A percentile compares a stretch with the other conserved stretches of the same genome.
Evolutionary conservation across 2,888 invertebrate species (phyloP).

Genomic region (Gerosis bhagava): DNA sequence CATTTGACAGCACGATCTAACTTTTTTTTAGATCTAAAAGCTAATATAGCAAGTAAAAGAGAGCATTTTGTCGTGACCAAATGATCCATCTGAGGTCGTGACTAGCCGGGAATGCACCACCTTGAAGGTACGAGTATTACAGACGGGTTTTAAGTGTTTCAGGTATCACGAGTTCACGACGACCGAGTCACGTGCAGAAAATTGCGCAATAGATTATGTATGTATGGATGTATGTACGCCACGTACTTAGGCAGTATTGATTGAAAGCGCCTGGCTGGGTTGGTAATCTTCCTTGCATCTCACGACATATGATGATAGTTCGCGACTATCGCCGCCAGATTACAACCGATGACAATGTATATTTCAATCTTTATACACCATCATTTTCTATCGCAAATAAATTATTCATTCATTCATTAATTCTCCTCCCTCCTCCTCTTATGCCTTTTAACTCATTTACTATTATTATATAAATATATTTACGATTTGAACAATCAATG

Average conservation of each 20-base stretch:
- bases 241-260: conserved; percentile 18
- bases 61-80: conserved; percentile 19
- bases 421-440: no score
- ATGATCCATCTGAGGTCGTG: conserved; percentile 53
- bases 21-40: no score
- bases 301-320: conserved; percentile 55
- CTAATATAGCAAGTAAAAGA: no score
- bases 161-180: conserved; percentile 53
- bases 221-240: no score
- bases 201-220: conserved; percentile 60
- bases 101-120: conserved; percentile 51
- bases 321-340: conserved; percentile 62
- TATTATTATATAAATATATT: no score
- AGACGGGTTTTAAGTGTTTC: conserved; percentile 28
- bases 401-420: no score
- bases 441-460: no score
- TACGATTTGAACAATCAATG: no score
- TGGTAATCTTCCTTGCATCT: conserved; percentile 61
- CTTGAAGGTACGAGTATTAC: conserved; percentile 53
- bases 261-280: conserved; percentile 9
- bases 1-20: no score
- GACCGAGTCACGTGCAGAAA: conserved; percentile 57
- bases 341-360: conserved; percentile 29
- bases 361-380: no score
- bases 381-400: no score